phyloP scores from a whole-genome alignment of 2,888 invertebrate genomes.

The Phengaris alcon region DNA sequence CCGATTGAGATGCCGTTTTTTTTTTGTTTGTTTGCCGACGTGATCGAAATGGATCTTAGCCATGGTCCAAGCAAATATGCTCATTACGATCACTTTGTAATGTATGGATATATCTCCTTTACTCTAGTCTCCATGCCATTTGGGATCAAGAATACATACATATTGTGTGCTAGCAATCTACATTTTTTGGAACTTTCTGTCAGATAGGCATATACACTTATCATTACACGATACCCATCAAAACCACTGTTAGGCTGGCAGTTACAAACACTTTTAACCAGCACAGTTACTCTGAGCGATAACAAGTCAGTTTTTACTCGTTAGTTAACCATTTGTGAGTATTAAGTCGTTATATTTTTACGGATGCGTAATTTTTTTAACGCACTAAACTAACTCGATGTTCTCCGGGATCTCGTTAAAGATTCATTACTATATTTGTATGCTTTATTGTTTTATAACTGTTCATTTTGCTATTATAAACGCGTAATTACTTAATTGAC shows the following conservation, averaged over 20 bases:
- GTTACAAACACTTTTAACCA: neutral
- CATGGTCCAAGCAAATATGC: no score
- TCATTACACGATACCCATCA: neutral
- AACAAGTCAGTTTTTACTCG: neutral
- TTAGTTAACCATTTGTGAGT: slow-evolving; percentile 7
- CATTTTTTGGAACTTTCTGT: neutral
- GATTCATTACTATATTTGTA: neutral
- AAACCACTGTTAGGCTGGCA: neutral
- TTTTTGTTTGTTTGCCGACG: no score
- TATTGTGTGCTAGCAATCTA: neutral
- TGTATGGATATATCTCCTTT: no score
- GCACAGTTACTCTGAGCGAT: neutral
- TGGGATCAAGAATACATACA: no score
- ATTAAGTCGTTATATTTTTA: slow-evolving; percentile 26
- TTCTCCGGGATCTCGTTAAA: slow-evolving; percentile 8
- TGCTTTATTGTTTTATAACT: neutral
- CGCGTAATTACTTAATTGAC: neutral
- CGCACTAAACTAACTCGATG: slow-evolving; percentile 4
- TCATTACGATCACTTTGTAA: no score
- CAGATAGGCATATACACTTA: neutral
- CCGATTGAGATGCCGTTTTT: no score
- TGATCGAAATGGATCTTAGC: no score
- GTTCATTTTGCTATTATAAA: slow-evolving; percentile 9
- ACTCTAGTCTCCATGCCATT: no score
- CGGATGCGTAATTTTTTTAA: slow-evolving; percentile 22